Evolutionary conservation across 2,888 invertebrate species (phyloP).

Genomic region (Euplagia quadripunctaria): DNA sequence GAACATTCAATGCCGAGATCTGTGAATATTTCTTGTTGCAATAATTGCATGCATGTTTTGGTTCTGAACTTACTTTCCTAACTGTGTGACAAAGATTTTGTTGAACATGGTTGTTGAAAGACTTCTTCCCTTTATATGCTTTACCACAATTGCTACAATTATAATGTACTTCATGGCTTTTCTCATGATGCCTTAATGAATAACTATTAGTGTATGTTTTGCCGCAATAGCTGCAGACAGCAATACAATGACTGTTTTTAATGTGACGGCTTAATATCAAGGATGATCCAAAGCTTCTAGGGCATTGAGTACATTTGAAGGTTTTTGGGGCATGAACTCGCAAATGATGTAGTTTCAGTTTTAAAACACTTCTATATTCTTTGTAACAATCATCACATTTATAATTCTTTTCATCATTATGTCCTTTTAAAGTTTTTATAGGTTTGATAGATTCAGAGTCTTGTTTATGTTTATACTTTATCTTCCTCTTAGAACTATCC

Average conservation of each 20-base stretch:
- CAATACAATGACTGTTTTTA: conserved; percentile 46
- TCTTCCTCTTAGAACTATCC: background rate
- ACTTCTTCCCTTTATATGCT: conserved; percentile 51
- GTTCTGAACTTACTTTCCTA: conserved; percentile 38
- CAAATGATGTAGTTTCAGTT: conserved; percentile 53
- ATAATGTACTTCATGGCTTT: conserved; percentile 44
- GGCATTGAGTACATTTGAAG: conserved; percentile 55
- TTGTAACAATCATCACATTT: conserved; percentile 56
- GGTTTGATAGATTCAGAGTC: conserved; percentile 4
- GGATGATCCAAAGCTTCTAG: conserved; percentile 49
- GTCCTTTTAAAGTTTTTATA: conserved; percentile 26
- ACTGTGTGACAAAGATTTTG: conserved; percentile 46
- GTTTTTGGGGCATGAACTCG: conserved; percentile 59
- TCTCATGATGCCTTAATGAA: conserved; percentile 54
- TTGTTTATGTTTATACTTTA: background rate
- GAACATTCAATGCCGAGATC: conserved; percentile 54
- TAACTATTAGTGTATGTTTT: conserved; percentile 53
- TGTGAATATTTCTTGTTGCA: conserved; percentile 58
- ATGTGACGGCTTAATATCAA: conserved; percentile 50
- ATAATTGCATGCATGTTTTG: conserved; percentile 52
- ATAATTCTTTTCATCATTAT: conserved; percentile 24
- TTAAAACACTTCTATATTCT: conserved; percentile 37
- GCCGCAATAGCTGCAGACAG: conserved; percentile 59
- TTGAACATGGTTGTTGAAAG: conserved; percentile 55
- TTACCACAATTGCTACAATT: conserved; percentile 60